Percentiles rank a stretch among this genome's conserved stretches.
These are phyloP conservation scores for Achroia grisella DNA, from an alignment of 1,140 invertebrate genomes.

Conservation along the genomic window DNA sequence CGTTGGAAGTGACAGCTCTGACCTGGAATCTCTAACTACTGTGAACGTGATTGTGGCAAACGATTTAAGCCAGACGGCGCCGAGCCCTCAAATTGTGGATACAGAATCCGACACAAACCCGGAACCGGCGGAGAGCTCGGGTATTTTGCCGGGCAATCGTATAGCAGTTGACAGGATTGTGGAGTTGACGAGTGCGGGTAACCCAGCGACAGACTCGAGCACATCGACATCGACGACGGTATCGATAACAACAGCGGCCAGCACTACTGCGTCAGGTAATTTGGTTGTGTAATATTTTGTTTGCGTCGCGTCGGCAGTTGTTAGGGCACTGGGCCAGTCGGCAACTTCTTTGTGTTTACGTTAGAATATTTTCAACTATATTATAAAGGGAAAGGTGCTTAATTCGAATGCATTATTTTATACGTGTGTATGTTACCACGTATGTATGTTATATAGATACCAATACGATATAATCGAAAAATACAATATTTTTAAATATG, in stretches of 20 bases:
- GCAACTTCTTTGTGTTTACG: no score
- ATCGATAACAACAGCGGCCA: slow-evolving; percentile 42
- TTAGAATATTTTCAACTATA: no score
- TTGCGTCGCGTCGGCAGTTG: neutral
- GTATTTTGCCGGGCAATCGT: slow-evolving; percentile 41
- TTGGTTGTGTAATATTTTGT: slow-evolving; percentile 6
- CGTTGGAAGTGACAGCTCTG: slow-evolving; percentile 39
- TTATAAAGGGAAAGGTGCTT: no score
- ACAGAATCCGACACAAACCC: slow-evolving; percentile 22
- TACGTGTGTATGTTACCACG: no score
- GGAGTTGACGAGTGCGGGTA: slow-evolving; percentile 46
- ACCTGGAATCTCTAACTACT: slow-evolving; percentile 63
- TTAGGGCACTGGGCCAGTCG: neutral
- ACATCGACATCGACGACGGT: slow-evolving; percentile 27
- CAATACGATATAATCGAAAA: no score
- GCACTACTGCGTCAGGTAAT: slow-evolving; percentile 66
- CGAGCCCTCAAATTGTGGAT: slow-evolving; percentile 37
- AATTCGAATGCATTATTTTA: no score
- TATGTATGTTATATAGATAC: no score
- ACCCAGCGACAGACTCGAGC: slow-evolving; percentile 13
- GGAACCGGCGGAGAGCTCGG: slow-evolving; percentile 36
- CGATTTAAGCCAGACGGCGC: slow-evolving; percentile 38
- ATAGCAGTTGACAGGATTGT: slow-evolving; percentile 59
- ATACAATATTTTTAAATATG: no score
- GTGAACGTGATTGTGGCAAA: slow-evolving; percentile 69